These are phyloP conservation scores for Eciton burchellii DNA, from an alignment of 1,140 invertebrate species.

Conservation along the genomic window DNA sequence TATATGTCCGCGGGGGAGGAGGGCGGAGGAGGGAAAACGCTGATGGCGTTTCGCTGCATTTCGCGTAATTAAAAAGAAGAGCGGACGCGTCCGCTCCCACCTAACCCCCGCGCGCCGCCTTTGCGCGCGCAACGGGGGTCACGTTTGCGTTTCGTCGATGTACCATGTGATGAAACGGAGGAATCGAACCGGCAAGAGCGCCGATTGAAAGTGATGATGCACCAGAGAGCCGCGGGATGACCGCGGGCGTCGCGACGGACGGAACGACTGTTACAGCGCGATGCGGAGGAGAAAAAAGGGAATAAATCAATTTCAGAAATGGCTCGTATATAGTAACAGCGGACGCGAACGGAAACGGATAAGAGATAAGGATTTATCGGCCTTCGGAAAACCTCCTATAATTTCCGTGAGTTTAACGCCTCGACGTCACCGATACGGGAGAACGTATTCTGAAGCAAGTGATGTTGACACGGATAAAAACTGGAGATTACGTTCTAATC, in stretches of 20 bases:
- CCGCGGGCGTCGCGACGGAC: not conserved
- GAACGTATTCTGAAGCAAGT: too few species aligned
- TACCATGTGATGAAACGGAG: not conserved
- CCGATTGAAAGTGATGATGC: conserved; percentile 40
- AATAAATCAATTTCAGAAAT: conserved; percentile 34
- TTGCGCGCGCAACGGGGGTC: not conserved
- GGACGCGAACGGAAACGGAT: not conserved
- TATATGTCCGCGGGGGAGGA: not conserved
- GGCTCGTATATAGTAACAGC: not conserved
- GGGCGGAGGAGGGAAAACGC: too few species aligned
- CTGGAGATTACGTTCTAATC: too few species aligned
- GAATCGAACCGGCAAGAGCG: not conserved
- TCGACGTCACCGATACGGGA: not conserved
- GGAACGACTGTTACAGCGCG: not conserved
- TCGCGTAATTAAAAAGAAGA: conserved; percentile 15
- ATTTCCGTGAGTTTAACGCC: conserved; percentile 6
- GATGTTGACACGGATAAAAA: too few species aligned
- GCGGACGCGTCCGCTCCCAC: not conserved
- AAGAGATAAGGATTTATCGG: conserved; percentile 46
- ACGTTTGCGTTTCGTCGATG: not conserved
- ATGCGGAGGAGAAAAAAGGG: not conserved
- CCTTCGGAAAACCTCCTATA: not conserved
- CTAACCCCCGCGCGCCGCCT: too few species aligned
- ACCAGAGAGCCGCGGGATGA: conserved; percentile 13
- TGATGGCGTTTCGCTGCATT: conserved; percentile 15